Evolutionary conservation across 1,140 invertebrate species (phyloP).

Genomic region (Linepithema humile): DNA sequence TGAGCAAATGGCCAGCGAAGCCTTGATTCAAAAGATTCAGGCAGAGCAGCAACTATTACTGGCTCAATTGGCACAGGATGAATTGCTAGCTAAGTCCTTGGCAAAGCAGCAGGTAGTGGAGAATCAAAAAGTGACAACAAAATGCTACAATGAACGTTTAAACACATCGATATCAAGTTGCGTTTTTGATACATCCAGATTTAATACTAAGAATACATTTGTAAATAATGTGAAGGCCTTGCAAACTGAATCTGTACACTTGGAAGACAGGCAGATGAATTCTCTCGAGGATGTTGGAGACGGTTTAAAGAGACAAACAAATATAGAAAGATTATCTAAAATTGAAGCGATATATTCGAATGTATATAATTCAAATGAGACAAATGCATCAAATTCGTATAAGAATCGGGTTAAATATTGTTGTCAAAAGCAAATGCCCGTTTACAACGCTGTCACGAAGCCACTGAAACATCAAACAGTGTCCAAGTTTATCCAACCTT

Average conservation of each 20-base stretch:
- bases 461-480: slow-evolving; percentile 72
- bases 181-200: slow-evolving; percentile 38
- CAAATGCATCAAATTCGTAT: slow-evolving; percentile 14
- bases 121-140: slow-evolving; percentile 69
- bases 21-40: slow-evolving; percentile 82
- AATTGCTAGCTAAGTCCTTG: slow-evolving; percentile 80
- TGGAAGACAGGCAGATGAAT: slow-evolving; percentile 42
- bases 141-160: slow-evolving; percentile 57
- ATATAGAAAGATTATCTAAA: slow-evolving; percentile 75
- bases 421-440: slow-evolving; percentile 68
- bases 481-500: slow-evolving; percentile 66
- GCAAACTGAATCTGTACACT: slow-evolving; percentile 20
- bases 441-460: slow-evolving; percentile 71
- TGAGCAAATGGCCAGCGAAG: slow-evolving; percentile 84
- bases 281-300: slow-evolving; percentile 53
- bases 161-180: slow-evolving; percentile 28
- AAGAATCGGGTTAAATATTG: slow-evolving; percentile 65
- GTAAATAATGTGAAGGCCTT: slow-evolving; percentile 46
- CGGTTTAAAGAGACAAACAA: slow-evolving; percentile 66
- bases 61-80: slow-evolving; percentile 80
- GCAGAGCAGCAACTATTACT: slow-evolving; percentile 78
- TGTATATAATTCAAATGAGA: slow-evolving; percentile 48
- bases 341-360: slow-evolving; percentile 69
- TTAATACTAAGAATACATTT: slow-evolving; percentile 29
- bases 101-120: slow-evolving; percentile 76